A percentile compares a stretch with the other conserved stretches of the same genome.
Conservation (phyloP, 2,888 invertebrate genomes). For the Lithophane leautieri region DNA sequence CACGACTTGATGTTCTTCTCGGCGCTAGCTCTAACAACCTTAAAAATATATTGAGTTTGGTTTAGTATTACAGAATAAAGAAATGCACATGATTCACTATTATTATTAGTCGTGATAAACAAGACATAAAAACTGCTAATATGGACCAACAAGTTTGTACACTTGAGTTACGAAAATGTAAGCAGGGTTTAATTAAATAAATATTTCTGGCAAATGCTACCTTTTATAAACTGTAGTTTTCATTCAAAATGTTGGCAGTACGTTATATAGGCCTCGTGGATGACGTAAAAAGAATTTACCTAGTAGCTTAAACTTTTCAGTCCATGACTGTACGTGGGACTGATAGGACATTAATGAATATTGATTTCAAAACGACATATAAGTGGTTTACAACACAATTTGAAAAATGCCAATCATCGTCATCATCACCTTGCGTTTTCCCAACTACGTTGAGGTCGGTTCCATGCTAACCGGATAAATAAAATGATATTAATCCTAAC, state of each 20-base stretch:
- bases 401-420: background rate
- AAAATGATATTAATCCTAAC: background rate
- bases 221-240: background rate
- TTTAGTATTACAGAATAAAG: constrained; percentile 23
- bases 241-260: background rate
- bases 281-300: background rate
- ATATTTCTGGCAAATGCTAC: background rate
- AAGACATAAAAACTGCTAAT: background rate
- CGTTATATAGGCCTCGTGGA: background rate
- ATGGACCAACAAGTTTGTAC: background rate
- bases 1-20: constrained; percentile 92
- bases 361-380: background rate
- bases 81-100: background rate
- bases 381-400: background rate
- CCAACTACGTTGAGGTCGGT: background rate
- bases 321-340: background rate
- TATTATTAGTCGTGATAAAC: background rate
- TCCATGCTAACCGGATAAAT: background rate
- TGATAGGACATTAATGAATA: background rate
- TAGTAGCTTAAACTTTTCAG: background rate
- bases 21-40: constrained; percentile 92
- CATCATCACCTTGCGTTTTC: background rate
- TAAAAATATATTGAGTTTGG: constrained; percentile 34
- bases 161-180: background rate
- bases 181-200: background rate